Evolutionary conservation across 2,797 vertebrate genomes (phyloP).

Genomic region (Anabacerthia variegaticeps): DNA sequence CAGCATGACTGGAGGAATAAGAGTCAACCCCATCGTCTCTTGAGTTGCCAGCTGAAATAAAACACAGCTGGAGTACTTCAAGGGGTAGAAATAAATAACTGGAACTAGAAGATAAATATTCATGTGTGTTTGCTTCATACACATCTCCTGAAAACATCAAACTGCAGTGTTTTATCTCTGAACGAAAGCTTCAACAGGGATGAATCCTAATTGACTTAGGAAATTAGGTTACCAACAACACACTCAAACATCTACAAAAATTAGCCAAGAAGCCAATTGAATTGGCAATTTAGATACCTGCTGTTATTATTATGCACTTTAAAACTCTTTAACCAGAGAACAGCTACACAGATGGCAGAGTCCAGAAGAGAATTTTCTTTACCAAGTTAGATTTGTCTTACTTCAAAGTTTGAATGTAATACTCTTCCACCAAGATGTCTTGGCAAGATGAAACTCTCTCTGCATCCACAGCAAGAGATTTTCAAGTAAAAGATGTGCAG

Average conservation of each 20-base stretch:
- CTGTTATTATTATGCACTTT: not conserved
- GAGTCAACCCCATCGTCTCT: not conserved
- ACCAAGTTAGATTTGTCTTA: not conserved
- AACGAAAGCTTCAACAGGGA: conserved; percentile 41
- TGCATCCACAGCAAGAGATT: not conserved
- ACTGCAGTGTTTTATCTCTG: conserved; percentile 51
- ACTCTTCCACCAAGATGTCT: not conserved
- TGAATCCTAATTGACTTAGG: conserved; percentile 36
- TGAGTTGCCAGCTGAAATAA: conserved; percentile 5
- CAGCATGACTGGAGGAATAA: not conserved
- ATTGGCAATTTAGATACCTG: conserved; percentile 24
- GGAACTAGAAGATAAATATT: conserved; percentile 56
- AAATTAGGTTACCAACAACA: conserved; percentile 57
- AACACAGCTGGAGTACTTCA: conserved; percentile 35
- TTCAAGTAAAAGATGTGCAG: not conserved
- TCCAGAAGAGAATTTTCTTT: not conserved
- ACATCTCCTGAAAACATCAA: conserved; percentile 36
- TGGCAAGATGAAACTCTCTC: not conserved
- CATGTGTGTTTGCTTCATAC: conserved; percentile 34
- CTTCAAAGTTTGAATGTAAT: not conserved
- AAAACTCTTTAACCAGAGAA: not conserved
- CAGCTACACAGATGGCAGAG: not conserved
- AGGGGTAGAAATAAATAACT: conserved; percentile 49
- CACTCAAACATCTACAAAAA: conserved; percentile 8
- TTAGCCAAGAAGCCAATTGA: conserved; percentile 29